Evolutionary conservation across 1,140 invertebrate species (phyloP).

Genomic region (Cotesia vestalis): DNA sequence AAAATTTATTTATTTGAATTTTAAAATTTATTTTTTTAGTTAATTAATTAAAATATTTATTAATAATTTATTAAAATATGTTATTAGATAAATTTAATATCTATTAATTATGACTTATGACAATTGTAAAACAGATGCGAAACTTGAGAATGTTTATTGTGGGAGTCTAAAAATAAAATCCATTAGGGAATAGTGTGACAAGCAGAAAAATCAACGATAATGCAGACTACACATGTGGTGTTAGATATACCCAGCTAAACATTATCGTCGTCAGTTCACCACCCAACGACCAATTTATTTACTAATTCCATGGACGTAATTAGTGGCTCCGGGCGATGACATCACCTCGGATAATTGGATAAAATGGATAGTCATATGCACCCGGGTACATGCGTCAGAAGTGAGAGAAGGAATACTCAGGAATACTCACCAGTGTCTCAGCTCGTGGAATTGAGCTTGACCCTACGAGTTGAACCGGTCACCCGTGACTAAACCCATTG

Average conservation of each 20-base stretch:
- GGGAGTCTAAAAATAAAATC: slow-evolving; percentile 27
- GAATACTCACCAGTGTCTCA: slow-evolving; percentile 1
- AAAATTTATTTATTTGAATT: too few relatives aligned
- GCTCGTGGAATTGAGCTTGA: slow-evolving; percentile 40
- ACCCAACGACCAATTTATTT: slow-evolving; percentile 33
- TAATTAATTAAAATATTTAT: too few relatives aligned
- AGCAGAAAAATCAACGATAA: slow-evolving; percentile 21
- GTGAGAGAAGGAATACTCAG: neutral
- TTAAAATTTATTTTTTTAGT: too few relatives aligned
- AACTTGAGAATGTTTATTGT: slow-evolving; percentile 25
- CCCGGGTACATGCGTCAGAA: slow-evolving; percentile 24
- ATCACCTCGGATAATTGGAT: slow-evolving; percentile 42
- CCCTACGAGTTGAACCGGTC: slow-evolving; percentile 38
- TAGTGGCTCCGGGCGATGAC: slow-evolving; percentile 35
- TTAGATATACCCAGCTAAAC: neutral
- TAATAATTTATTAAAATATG: too few relatives aligned
- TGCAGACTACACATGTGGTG: neutral
- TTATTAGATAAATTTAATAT: too few relatives aligned
- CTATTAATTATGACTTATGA: slow-evolving; percentile 4
- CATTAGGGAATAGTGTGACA: slow-evolving; percentile 34
- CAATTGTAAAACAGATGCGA: neutral
- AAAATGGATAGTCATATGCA: slow-evolving; percentile 35
- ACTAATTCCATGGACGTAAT: slow-evolving; percentile 39
- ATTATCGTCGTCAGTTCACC: neutral
- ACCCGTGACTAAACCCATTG: slow-evolving; percentile 20